Evolutionary conservation across 2,113 vertebrate species (phyloP), one percentile per base, ranked within the genome.

Genomic region (Sebastes fasciatus): DNA sequence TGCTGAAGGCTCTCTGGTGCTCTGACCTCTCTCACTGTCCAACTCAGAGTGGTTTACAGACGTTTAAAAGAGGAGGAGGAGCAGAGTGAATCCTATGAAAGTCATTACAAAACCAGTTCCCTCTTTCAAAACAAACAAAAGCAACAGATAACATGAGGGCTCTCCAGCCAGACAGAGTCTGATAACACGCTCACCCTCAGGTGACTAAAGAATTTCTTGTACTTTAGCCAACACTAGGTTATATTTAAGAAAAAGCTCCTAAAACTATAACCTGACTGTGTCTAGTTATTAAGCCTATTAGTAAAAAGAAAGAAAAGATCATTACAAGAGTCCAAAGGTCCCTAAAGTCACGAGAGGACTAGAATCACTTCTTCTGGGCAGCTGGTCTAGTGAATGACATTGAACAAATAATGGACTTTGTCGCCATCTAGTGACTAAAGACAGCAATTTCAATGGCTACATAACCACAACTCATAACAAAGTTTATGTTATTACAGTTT

Each of bases 371-470:
- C 34, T 34, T 34, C 34, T 34, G 4, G 34, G 34, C 34, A 34
- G 34, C 34, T 34, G 34, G 3, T 11, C 4, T 48, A 40, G 26
- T 48, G 11, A 0, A 21, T 0, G 19, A 6, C 6, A 10, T 13
- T 46, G 6, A 45, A 6, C 1, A 65, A 52, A 6, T 2, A 48
- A 73, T 54, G 60, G 45, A 8, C 42, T 87, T 0, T 86, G 79
- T 55, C 73, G 58, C 88, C 91, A 88, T 84, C 91, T 88, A 77
- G 87, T 85, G 90, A 87, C 46, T 6, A 16, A 61, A 60, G 71
- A 48, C 8, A 79, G 4, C 52, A 64, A 11, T 10, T 14, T 9
- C 16, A 55, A n/a, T 17, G 23, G 14, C 34, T 26, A 17, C 13
- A 61, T 4, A 6, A 45, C 14, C 9, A 11, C 8, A 54, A 0